These are phyloP conservation scores for Delichon dasypus DNA, from an alignment of 2,797 vertebrate species.

Conservation along the genomic window DNA sequence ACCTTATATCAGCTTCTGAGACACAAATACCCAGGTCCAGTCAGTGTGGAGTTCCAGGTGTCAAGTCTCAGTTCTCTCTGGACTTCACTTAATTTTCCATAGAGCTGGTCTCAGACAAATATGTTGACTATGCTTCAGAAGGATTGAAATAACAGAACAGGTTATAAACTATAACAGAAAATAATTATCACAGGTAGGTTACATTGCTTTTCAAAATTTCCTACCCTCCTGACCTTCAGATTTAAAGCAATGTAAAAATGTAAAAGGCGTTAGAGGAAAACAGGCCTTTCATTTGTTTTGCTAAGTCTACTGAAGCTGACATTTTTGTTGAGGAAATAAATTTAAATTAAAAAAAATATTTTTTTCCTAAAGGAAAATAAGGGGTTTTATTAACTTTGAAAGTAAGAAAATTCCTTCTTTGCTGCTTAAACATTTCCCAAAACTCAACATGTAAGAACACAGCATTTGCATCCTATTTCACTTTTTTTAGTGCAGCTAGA, in stretches of 20 bases:
- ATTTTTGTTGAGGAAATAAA: background rate
- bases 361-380: background rate
- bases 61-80: background rate
- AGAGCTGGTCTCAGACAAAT: background rate
- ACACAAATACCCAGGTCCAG: background rate
- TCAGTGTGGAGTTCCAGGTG: background rate
- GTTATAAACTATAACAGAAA: background rate
- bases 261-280: background rate
- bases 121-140: background rate
- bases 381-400: background rate
- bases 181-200: background rate
- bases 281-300: background rate
- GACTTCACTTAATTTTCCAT: background rate
- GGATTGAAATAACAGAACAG: background rate
- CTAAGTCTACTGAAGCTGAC: background rate
- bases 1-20: background rate
- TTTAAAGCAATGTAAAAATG: background rate
- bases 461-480: conserved; percentile 34
- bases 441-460: conserved; percentile 23
- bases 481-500: conserved; percentile 6
- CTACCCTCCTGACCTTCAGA: background rate
- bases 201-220: background rate
- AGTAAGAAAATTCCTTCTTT: conserved; percentile 5
- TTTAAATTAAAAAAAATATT: background rate
- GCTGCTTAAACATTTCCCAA: conserved; percentile 24